Conservation (phyloP, 1,140 invertebrate species). For the Bombus huntii region DNA sequence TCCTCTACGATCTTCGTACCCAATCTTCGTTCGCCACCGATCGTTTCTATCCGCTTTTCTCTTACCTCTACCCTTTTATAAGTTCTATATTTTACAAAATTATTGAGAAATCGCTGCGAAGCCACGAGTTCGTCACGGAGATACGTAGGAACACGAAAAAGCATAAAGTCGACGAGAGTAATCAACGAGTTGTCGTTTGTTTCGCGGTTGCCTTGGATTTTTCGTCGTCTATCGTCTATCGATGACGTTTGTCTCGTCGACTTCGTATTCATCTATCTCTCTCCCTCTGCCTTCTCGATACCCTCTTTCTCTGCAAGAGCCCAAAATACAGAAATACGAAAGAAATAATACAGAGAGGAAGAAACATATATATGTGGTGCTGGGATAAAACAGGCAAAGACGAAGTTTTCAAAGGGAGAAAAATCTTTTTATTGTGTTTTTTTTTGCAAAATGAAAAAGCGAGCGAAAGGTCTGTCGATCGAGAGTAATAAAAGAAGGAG, state of each 20-base stretch:
- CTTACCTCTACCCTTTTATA: neutral
- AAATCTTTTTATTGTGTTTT: neutral
- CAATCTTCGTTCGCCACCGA: neutral
- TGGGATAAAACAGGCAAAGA: too few species aligned
- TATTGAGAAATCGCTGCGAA: neutral
- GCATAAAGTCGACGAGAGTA: neutral
- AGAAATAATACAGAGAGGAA: neutral
- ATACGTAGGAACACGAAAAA: slow-evolving; percentile 27
- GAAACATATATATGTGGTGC: accelerated
- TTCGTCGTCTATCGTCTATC: neutral
- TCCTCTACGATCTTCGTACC: neutral
- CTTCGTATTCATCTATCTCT: neutral
- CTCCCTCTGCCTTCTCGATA: neutral
- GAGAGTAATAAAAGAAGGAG: neutral
- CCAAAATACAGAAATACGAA: neutral
- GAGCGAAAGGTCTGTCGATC: neutral
- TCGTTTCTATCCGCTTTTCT: too few species aligned
- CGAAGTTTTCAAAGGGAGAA: neutral
- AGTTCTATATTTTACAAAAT: neutral
- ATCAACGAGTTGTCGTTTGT: slow-evolving; percentile 54
- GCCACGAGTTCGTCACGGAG: neutral
- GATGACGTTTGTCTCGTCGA: neutral
- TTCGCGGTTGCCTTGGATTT: slow-evolving; percentile 42
- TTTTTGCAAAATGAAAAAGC: neutral
- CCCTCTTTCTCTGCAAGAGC: neutral